Conservation (phyloP, 2,888 invertebrate species). For the Nemapogon koenigi region DNA sequence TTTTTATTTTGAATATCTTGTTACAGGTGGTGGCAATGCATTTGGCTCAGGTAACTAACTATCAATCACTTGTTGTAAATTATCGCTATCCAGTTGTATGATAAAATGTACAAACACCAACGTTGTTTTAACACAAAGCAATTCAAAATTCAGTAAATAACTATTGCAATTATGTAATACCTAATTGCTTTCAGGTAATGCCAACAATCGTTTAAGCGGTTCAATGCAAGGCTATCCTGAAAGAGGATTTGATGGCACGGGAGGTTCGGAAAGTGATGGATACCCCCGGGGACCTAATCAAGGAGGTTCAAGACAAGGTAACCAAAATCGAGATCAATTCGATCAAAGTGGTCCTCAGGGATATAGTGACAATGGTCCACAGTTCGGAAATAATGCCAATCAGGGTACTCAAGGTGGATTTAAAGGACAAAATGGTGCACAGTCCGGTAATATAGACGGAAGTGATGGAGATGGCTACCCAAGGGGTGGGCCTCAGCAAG, state of each 20-base stretch:
- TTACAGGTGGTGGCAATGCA: constrained; percentile 19
- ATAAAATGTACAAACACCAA: background rate
- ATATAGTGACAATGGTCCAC: constrained; percentile 3
- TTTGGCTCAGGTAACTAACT: constrained; percentile 31
- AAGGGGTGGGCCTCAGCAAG: constrained; percentile 23
- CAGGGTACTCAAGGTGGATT: constrained; percentile 10
- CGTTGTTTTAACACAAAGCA: background rate
- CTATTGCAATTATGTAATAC: background rate
- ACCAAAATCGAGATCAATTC: constrained; percentile 3
- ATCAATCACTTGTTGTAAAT: background rate
- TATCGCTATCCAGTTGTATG: background rate
- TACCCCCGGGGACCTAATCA: constrained; percentile 22
- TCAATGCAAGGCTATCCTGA: constrained; percentile 17
- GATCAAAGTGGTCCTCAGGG: constrained; percentile 7
- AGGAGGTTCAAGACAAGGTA: constrained; percentile 7
- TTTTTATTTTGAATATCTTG: no score
- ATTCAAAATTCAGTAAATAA: background rate
- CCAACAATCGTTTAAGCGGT: constrained; percentile 9
- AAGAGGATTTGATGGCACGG: constrained; percentile 20
- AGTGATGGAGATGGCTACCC: constrained; percentile 16
- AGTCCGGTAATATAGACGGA: constrained; percentile 14
- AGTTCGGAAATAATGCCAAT: constrained; percentile 13
- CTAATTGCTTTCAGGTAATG: constrained; percentile 3
- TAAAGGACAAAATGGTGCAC: constrained; percentile 8
- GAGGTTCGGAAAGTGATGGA: constrained; percentile 21